phyloP scores from a whole-genome alignment of 2,888 invertebrate genomes.

The Melieria crassipennis region DNA sequence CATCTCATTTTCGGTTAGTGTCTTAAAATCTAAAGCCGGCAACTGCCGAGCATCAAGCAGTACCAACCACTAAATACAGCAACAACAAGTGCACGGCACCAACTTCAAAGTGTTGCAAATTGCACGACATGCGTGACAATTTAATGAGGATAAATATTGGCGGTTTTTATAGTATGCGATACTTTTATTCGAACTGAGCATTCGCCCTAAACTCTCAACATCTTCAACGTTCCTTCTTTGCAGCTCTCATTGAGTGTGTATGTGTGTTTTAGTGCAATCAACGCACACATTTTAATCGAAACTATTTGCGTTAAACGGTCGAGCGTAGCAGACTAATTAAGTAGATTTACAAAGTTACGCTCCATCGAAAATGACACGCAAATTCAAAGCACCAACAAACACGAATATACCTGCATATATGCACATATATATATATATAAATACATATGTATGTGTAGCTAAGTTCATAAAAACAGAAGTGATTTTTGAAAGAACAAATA shows the following conservation, averaged over 20 bases:
- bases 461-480: not conserved
- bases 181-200: constrained; percentile 23
- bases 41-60: not conserved
- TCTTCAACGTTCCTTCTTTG: not conserved
- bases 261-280: constrained; percentile 7
- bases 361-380: constrained; percentile 58
- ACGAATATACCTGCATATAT: not conserved
- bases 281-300: constrained; percentile 29
- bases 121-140: constrained; percentile 62
- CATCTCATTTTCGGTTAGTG: constrained; percentile 10
- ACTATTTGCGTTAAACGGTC: constrained; percentile 32
- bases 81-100: constrained; percentile 24
- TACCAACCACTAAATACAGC: not conserved
- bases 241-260: not conserved
- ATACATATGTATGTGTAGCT: constrained; percentile 39
- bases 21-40: not conserved
- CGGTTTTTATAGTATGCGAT: constrained; percentile 28
- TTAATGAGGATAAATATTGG: constrained; percentile 57
- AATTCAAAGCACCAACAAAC: constrained; percentile 9
- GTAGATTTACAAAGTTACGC: constrained; percentile 47
- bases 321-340: constrained; percentile 27
- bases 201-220: not conserved
- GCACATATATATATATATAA: constrained; percentile 15
- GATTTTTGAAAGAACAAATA: too few relatives aligned
- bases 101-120: constrained; percentile 41